Conservation (phyloP, 2,888 invertebrate species). For the Macropis europaea region DNA sequence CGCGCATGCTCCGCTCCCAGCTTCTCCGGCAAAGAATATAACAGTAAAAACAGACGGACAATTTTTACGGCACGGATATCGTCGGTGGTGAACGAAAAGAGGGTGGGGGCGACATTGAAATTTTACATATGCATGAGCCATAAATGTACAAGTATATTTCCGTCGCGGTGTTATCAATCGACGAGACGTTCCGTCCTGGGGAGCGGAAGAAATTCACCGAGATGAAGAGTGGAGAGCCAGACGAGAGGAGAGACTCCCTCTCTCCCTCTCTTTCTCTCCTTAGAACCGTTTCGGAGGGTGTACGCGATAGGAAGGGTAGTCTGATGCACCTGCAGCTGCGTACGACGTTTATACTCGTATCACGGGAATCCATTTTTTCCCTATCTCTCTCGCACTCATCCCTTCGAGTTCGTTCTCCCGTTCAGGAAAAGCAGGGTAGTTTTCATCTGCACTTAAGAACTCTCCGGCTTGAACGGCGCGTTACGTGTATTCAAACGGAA, state of each 20-base stretch:
- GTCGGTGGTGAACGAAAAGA: neutral
- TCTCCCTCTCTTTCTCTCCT: neutral
- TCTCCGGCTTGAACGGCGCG: slow-evolving; percentile 24
- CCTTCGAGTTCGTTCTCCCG: neutral
- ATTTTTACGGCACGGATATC: slow-evolving; percentile 22
- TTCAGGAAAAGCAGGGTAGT: no score
- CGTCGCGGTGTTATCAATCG: slow-evolving; percentile 50
- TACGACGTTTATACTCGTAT: slow-evolving; percentile 57
- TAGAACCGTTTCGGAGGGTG: slow-evolving; percentile 4
- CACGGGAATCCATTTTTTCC: slow-evolving; percentile 43
- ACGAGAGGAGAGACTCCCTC: slow-evolving; percentile 3
- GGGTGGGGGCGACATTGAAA: slow-evolving; percentile 31
- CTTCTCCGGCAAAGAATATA: slow-evolving; percentile 1
- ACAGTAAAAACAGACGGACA: slow-evolving; percentile 33
- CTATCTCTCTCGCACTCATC: neutral
- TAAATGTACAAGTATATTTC: slow-evolving; percentile 41
- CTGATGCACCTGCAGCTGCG: slow-evolving; percentile 62
- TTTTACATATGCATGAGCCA: slow-evolving; percentile 52
- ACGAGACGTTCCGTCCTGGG: slow-evolving; percentile 35
- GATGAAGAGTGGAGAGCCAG: slow-evolving; percentile 23
- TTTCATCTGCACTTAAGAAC: slow-evolving; percentile 46
- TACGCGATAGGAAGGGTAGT: slow-evolving; percentile 42
- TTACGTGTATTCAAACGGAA: slow-evolving; percentile 43
- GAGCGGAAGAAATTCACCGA: slow-evolving; percentile 49
- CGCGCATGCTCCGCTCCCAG: no score